These are phyloP conservation scores for Pseudochaenichthys georgianus DNA, from an alignment of 2,797 vertebrate genomes.

Conservation along the genomic window DNA sequence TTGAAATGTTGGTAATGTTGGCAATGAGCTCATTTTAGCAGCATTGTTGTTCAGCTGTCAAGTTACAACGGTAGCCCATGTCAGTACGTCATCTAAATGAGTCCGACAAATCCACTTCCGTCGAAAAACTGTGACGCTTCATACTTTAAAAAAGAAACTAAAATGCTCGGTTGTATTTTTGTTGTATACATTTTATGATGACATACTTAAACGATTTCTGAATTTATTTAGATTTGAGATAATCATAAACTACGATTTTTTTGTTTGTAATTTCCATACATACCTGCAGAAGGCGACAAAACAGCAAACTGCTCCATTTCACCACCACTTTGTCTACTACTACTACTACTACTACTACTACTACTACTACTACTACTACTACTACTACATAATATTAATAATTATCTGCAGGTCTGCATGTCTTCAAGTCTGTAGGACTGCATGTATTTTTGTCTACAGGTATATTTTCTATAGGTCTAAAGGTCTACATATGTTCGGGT, in stretches of 20 bases:
- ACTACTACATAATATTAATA: too few species aligned
- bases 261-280: neutral
- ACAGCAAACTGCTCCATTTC: neutral
- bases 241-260: neutral
- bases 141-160: neutral
- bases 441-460: too few species aligned
- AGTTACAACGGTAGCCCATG: neutral
- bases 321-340: neutral
- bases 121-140: conserved; percentile 54
- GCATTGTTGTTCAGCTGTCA: conserved; percentile 46
- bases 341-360: too few species aligned
- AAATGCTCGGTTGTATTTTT: neutral
- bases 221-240: neutral
- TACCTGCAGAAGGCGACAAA: conserved; percentile 20
- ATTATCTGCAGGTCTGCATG: too few species aligned
- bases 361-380: neutral
- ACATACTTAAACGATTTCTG: too few species aligned
- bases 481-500: too few species aligned
- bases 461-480: too few species aligned
- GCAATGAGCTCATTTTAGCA: conserved; percentile 46
- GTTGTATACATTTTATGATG: neutral
- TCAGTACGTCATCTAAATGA: conserved; percentile 39
- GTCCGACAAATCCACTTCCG: conserved; percentile 59
- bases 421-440: too few species aligned
- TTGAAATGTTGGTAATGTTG: neutral